Percentiles rank a stretch among this genome's conserved stretches.
phyloP scores from a whole-genome alignment of 2,113 vertebrate species.

The Perca fluviatilis region DNA sequence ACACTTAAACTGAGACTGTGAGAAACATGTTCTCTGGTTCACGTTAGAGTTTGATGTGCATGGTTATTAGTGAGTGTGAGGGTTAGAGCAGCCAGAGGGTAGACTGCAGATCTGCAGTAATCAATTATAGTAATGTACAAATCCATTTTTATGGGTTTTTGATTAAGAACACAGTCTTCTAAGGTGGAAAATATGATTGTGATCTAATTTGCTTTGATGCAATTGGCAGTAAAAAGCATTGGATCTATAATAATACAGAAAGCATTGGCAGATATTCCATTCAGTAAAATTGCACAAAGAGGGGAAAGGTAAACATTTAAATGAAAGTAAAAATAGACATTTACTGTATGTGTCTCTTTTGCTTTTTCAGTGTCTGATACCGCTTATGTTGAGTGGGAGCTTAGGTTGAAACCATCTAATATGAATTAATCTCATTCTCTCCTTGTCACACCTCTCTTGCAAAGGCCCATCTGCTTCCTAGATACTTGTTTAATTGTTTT shows the following conservation, averaged over 20 bases:
- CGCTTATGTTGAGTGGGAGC: slow-evolving; percentile 36
- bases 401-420: slow-evolving; percentile 69
- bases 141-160: slow-evolving; percentile 46
- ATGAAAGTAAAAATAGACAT: slow-evolving; percentile 22
- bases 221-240: slow-evolving; percentile 22
- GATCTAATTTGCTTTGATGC: slow-evolving; percentile 43
- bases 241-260: slow-evolving; percentile 33
- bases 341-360: background rate
- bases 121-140: slow-evolving; percentile 49
- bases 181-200: slow-evolving; percentile 23
- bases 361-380: background rate
- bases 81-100: slow-evolving; percentile 24
- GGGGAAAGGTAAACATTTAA: slow-evolving; percentile 43
- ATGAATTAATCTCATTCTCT: slow-evolving; percentile 70
- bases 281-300: slow-evolving; percentile 18
- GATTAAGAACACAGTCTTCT: slow-evolving; percentile 16
- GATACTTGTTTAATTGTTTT: slow-evolving; percentile 73
- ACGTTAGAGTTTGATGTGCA: slow-evolving; percentile 24
- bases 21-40: slow-evolving; percentile 18
- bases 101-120: slow-evolving; percentile 37
- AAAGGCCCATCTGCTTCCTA: slow-evolving; percentile 67
- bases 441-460: slow-evolving; percentile 69
- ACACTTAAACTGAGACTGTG: background rate
- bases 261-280: background rate
- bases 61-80: slow-evolving; percentile 32